phyloP scores from a whole-genome alignment of 1,140 invertebrate species.

The Trachymyrmex cornetzi region DNA sequence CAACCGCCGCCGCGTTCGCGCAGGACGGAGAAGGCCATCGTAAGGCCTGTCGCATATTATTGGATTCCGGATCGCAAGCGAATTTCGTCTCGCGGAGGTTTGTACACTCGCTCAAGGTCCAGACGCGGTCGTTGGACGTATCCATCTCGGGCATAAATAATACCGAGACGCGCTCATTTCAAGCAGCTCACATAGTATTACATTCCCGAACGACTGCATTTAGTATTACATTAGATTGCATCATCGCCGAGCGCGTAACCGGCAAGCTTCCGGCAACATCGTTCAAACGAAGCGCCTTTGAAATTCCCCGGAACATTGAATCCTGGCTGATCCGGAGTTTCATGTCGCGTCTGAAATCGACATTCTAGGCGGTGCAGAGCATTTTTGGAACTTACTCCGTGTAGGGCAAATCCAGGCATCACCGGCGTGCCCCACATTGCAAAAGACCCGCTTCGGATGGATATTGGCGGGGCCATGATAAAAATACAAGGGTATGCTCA shows the following conservation, averaged over 20 bases:
- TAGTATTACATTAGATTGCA: background rate
- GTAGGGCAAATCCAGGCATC: too few relatives aligned
- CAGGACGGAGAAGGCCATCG: background rate
- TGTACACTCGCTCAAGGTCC: background rate
- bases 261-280: background rate
- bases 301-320: too few relatives aligned
- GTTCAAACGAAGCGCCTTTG: background rate
- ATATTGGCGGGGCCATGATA: too few relatives aligned
- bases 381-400: too few relatives aligned
- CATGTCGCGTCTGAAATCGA: too few relatives aligned
- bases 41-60: conserved; percentile 10
- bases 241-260: conserved; percentile 35
- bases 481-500: too few relatives aligned
- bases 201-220: conserved; percentile 32
- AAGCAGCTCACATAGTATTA: background rate
- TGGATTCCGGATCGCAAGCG: conserved; percentile 54
- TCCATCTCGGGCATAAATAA: conserved; percentile 36
- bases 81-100: conserved; percentile 44
- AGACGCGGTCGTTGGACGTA: background rate
- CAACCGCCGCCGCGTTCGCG: conserved; percentile 41
- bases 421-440: too few relatives aligned
- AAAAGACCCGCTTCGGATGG: too few relatives aligned
- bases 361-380: too few relatives aligned
- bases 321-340: too few relatives aligned
- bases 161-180: background rate